Base-by-base conservation (phyloP, 2,113 vertebrate species). In the Nematolebias whitei region DNA sequence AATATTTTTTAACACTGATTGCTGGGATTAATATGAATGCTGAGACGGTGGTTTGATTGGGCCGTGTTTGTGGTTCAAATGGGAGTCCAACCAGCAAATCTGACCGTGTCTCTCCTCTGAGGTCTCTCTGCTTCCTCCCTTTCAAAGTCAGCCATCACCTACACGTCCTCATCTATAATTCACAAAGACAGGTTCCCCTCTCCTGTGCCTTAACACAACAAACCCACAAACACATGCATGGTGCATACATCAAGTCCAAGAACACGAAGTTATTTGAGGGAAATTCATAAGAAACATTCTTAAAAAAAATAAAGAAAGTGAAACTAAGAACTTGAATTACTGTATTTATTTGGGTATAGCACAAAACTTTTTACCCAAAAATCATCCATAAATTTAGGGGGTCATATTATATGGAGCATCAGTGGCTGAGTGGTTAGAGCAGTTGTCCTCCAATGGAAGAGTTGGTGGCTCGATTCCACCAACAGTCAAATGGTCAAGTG, bases 131-230 rank as follows among this genome's bases (percentile, higher is more conserved):
- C 57, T 76, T 57, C 75, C 52, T 68, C 59, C 64, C 35, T 62
- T 68, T 78, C 18, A n/a, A 71, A 76, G 35, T 65, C 63, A 35
- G 67, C 65, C 20, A 12, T 62, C 65, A 14, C 50, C 63, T 24
- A 63, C 24, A 4, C 20, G 65, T 74, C 70, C 75, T 83, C 84
- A 83, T 81, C 81, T 68, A 86, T 84, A 84, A 86, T 83, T 80
- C 74, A 86, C 53, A 61, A 20, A 39, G 71, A 68, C 78, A 71
- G 58, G 52, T 53, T 38, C 64, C 22, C 11, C 29, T 68, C 45
- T 45, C 12, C 39, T 50, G 32, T 44, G 43, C 26, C 64, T 23
- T 43, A 10, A 57, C 41, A 40, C 9, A 53, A 35, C n/a, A 12
- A 67, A 64, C 58, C 62, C 12, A 9, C 54, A 63, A 19, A 61